These are phyloP conservation scores for Nycticorax nycticorax DNA, from an alignment of 2,113 vertebrate species.

Conservation along the genomic window DNA sequence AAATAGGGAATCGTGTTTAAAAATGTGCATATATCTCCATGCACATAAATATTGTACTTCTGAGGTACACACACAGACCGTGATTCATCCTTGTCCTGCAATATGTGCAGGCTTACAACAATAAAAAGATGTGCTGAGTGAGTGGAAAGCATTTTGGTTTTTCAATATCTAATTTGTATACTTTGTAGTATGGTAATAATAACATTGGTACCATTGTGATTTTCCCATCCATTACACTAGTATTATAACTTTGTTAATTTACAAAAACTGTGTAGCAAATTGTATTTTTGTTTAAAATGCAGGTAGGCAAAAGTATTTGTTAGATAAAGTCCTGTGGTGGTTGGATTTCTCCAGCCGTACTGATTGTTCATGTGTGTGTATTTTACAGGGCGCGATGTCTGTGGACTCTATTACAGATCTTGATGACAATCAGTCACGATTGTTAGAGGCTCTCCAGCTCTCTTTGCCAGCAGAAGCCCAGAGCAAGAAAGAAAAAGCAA, in stretches of 20 bases:
- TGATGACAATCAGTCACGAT: constrained; percentile 92
- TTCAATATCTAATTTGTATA: background rate
- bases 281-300: background rate
- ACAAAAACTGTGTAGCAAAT: background rate
- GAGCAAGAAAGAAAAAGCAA: constrained; percentile 89
- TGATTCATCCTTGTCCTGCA: background rate
- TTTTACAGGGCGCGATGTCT: constrained; percentile 92
- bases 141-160: background rate
- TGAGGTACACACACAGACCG: background rate
- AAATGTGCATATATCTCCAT: background rate
- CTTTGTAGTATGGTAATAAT: background rate
- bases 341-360: background rate
- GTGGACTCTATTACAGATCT: constrained; percentile 99
- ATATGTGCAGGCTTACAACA: background rate
- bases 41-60: background rate
- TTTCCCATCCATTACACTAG: background rate
- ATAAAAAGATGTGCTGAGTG: background rate
- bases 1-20: background rate
- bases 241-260: background rate
- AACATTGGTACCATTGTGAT: background rate
- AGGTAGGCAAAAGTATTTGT: background rate
- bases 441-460: constrained; percentile 95
- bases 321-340: background rate
- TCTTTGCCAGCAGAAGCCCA: constrained; percentile 90
- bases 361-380: background rate